Evolutionary conservation across 2,888 invertebrate genomes (phyloP).

Genomic region (Diloba caeruleocephala): DNA sequence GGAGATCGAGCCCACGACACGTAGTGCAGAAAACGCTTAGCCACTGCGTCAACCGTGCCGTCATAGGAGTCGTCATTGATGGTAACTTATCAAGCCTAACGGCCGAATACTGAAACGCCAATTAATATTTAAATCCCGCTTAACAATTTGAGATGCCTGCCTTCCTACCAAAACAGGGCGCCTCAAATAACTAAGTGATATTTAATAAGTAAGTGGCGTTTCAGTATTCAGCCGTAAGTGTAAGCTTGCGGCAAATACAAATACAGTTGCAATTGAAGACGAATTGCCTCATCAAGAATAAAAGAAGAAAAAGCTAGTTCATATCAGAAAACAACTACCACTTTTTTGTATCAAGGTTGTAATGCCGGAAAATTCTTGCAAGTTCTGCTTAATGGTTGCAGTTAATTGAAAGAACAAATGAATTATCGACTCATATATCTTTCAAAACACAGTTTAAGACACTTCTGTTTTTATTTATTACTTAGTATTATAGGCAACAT

Average conservation of each 20-base stretch:
- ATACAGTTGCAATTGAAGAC: constrained; percentile 36
- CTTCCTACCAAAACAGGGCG: no score
- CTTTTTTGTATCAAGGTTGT: constrained; percentile 25
- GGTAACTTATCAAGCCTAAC: constrained; percentile 8
- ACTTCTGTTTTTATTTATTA: constrained; percentile 16
- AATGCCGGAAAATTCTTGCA: constrained; percentile 36
- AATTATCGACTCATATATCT: constrained; percentile 27
- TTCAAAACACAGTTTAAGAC: constrained; percentile 5
- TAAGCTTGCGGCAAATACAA: constrained; percentile 9
- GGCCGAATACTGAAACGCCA: no score
- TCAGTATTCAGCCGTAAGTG: no score
- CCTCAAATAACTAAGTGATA: no score
- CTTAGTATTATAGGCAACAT: constrained; percentile 1
- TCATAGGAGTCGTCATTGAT: constrained; percentile 12
- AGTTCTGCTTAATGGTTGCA: constrained; percentile 26
- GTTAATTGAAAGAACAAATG: constrained; percentile 39
- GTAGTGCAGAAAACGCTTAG: no score
- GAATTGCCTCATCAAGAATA: constrained; percentile 19
- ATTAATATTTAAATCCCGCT: no score
- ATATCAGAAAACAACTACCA: constrained; percentile 30
- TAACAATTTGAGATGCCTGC: no score
- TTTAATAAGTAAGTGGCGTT: no score
- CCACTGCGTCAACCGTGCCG: no score
- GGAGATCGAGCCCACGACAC: no score
- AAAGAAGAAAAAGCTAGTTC: constrained; percentile 30